Conservation (phyloP, 2,797 vertebrate genomes). For the Geotrypetes seraphini region DNA sequence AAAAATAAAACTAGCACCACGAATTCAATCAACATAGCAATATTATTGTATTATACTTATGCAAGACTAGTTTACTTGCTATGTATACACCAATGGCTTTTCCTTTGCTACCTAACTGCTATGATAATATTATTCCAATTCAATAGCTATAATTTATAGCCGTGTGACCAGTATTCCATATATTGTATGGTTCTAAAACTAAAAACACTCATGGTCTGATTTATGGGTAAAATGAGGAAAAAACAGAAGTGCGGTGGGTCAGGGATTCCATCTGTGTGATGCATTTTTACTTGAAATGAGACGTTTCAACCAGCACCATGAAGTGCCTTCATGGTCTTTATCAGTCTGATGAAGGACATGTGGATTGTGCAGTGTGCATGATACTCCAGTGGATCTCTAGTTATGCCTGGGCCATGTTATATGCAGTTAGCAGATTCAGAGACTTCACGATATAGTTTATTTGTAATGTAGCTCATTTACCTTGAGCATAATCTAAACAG, state of each 20-base stretch:
- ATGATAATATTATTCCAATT: background rate
- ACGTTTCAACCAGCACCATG: background rate
- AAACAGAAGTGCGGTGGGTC: background rate
- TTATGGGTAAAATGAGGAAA: background rate
- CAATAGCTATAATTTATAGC: background rate
- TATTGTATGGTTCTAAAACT: slow-evolving; percentile 3
- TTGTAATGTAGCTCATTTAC: no score
- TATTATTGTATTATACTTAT: background rate
- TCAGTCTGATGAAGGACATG: background rate
- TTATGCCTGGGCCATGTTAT: background rate
- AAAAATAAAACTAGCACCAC: background rate
- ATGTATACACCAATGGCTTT: background rate
- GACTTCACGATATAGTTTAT: no score
- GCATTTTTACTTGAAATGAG: slow-evolving; percentile 2
- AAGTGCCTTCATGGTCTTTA: background rate
- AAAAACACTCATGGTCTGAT: no score
- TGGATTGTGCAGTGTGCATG: background rate
- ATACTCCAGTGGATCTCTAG: background rate
- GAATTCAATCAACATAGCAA: background rate
- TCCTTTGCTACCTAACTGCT: background rate
- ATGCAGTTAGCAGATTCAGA: slow-evolving; percentile 1
- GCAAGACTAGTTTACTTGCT: background rate
- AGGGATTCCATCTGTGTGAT: background rate
- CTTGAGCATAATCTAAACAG: no score
- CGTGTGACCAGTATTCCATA: background rate